Evolutionary conservation across 1,140 invertebrate genomes (phyloP).

Genomic region (Diachasmimorpha longicaudata): DNA sequence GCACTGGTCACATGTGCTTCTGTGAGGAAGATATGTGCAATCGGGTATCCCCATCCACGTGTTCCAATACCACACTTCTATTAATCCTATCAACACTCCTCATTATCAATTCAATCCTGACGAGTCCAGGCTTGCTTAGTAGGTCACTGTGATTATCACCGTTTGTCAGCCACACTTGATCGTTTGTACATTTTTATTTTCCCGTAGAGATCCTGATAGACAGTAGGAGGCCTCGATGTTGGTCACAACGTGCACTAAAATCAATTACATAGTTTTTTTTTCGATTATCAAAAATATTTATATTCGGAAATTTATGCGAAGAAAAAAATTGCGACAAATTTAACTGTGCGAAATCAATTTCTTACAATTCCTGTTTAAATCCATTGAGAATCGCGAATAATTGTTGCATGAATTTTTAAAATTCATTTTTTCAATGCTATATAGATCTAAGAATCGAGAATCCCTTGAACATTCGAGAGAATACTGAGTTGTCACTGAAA

Average conservation of each 20-base stretch:
- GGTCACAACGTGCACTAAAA: neutral
- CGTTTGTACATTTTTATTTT: slow-evolving; percentile 13
- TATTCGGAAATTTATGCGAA: too few species aligned
- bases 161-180: slow-evolving; percentile 4
- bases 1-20: slow-evolving; percentile 96
- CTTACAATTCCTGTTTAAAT: too few species aligned
- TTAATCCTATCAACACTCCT: slow-evolving; percentile 51
- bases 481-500: too few species aligned
- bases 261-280: neutral
- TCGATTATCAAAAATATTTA: neutral
- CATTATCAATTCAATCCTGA: slow-evolving; percentile 44
- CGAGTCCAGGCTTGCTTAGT: slow-evolving; percentile 58
- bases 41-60: slow-evolving; percentile 59
- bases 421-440: too few species aligned
- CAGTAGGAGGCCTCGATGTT: neutral
- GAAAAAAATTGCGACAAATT: too few species aligned
- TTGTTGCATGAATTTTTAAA: too few species aligned
- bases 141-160: slow-evolving; percentile 54
- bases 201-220: neutral
- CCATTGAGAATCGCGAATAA: too few species aligned
- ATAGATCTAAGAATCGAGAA: too few species aligned
- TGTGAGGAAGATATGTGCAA: slow-evolving; percentile 97
- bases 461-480: too few species aligned
- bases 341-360: too few species aligned
- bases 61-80: slow-evolving; percentile 46